These are phyloP conservation scores for Sitophilus oryzae DNA, from an alignment of 1,140 invertebrate species.

Conservation along the genomic window DNA sequence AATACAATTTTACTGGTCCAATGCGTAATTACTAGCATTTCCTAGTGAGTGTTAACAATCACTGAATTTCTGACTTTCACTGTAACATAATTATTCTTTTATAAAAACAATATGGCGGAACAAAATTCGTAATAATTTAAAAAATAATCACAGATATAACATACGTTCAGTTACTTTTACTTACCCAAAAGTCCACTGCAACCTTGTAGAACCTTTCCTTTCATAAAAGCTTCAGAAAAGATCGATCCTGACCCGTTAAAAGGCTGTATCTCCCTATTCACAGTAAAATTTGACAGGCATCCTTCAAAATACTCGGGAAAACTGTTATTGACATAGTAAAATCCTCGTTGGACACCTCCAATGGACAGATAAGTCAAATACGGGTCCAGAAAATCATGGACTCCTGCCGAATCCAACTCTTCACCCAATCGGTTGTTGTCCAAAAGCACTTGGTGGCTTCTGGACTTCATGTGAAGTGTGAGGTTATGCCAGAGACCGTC, in stretches of 20 bases:
- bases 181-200: constrained; percentile 53
- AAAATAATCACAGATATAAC: too few species aligned
- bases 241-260: constrained; percentile 80
- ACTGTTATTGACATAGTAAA: constrained; percentile 50
- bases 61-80: too few species aligned
- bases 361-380: constrained; percentile 74
- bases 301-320: constrained; percentile 67
- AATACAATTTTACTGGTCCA: too few species aligned
- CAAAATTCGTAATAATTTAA: too few species aligned
- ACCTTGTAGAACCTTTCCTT: constrained; percentile 63
- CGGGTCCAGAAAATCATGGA: constrained; percentile 88
- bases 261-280: constrained; percentile 85
- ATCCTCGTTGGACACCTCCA: constrained; percentile 59
- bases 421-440: constrained; percentile 69
- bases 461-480: constrained; percentile 61
- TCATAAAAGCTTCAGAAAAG: constrained; percentile 60
- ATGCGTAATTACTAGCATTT: too few species aligned
- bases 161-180: neutral
- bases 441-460: constrained; percentile 63
- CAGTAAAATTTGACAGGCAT: constrained; percentile 81
- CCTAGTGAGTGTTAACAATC: too few species aligned
- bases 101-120: too few species aligned
- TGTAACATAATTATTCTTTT: too few species aligned
- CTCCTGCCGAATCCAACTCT: constrained; percentile 73
- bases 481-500: constrained; percentile 86